A percentile compares a stretch with the other conserved stretches of the same genome.
These are phyloP conservation scores for Oscheius sp. DNA, from an alignment of 2,888 invertebrate species.

Conservation along the genomic window DNA sequence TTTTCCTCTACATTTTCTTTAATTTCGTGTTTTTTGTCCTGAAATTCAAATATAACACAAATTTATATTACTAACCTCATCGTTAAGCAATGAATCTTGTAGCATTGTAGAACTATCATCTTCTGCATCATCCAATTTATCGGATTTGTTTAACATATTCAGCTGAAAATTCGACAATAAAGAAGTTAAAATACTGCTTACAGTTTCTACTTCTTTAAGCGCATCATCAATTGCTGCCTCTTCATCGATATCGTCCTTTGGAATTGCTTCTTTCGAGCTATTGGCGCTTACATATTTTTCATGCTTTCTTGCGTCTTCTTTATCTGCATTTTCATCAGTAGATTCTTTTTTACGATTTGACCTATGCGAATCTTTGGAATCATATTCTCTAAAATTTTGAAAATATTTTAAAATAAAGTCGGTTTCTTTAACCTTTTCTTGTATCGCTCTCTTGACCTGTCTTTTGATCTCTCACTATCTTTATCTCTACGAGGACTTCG, in stretches of 20 bases:
- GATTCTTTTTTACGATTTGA: background rate
- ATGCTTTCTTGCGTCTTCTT: background rate
- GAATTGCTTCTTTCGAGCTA: constrained; percentile 9
- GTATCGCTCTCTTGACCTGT: background rate
- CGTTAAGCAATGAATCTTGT: too few relatives aligned
- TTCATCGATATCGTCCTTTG: constrained; percentile 18
- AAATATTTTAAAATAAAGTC: background rate
- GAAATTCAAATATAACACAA: too few relatives aligned
- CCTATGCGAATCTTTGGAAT: constrained; percentile 1
- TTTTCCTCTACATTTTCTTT: too few relatives aligned
- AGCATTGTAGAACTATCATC: background rate
- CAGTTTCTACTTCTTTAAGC: constrained; percentile 30
- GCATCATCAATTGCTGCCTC: constrained; percentile 34
- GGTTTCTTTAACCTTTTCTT: too few relatives aligned
- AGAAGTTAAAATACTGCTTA: background rate
- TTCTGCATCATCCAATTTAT: background rate
- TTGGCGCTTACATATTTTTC: background rate
- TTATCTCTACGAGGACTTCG: background rate
- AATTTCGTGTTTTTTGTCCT: too few relatives aligned
- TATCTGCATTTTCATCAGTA: background rate
- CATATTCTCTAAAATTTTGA: background rate
- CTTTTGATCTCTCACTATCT: background rate
- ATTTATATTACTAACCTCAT: too few relatives aligned
- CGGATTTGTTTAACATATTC: background rate
- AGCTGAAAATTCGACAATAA: background rate